Evolutionary conservation across 2,797 vertebrate genomes (phyloP).

Genomic region (Lerista edwardsae): DNA sequence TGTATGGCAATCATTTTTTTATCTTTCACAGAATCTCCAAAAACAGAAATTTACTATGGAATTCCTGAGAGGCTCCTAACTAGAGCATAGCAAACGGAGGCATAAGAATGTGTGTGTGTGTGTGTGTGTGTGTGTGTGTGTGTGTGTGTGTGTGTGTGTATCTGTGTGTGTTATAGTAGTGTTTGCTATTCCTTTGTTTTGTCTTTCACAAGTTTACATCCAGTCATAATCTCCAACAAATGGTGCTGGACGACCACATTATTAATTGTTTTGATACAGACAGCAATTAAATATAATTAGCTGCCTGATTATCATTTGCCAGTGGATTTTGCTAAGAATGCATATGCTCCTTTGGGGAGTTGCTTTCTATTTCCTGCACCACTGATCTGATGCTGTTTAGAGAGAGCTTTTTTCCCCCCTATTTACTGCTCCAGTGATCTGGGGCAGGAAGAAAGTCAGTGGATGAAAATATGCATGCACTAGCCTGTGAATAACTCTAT

Average conservation of each 20-base stretch:
- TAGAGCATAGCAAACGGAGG: background rate
- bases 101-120: slow-evolving; percentile 24
- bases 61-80: slow-evolving; percentile 10
- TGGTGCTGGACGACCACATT: slow-evolving; percentile 66
- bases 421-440: slow-evolving; percentile 83
- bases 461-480: slow-evolving; percentile 74
- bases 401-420: slow-evolving; percentile 69
- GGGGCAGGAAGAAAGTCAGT: slow-evolving; percentile 70
- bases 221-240: slow-evolving; percentile 69
- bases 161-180: slow-evolving; percentile 20
- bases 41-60: background rate
- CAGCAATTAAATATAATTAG: slow-evolving; percentile 83
- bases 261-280: slow-evolving; percentile 81
- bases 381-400: slow-evolving; percentile 72
- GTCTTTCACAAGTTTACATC: slow-evolving; percentile 58
- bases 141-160: slow-evolving; percentile 33
- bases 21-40: background rate
- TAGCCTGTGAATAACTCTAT: slow-evolving; percentile 68
- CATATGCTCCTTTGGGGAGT: slow-evolving; percentile 75
- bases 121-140: slow-evolving; percentile 4
- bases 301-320: slow-evolving; percentile 72
- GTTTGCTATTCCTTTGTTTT: slow-evolving; percentile 51
- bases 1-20: background rate
- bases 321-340: slow-evolving; percentile 75
- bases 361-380: slow-evolving; percentile 79